phyloP scores from a whole-genome alignment of 2,113 vertebrate species.

The Oncorhynchus tshawytscha region DNA sequence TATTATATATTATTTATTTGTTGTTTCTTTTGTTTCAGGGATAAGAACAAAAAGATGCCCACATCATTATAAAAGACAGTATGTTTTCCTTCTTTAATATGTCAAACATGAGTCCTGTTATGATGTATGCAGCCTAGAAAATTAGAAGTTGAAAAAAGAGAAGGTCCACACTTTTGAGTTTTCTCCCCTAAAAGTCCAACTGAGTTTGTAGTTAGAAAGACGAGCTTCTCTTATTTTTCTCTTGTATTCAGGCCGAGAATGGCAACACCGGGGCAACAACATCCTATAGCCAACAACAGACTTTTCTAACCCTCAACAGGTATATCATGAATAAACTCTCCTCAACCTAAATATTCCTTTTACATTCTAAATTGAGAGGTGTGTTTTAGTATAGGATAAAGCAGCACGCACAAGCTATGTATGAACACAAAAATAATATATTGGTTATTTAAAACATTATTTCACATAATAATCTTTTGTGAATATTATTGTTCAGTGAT shows the following conservation, averaged over 20 bases:
- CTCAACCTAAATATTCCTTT: no score
- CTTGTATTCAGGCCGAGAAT: slow-evolving; percentile 35
- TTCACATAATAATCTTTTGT: no score
- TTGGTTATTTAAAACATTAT: no score
- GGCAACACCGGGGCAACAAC: slow-evolving; percentile 31
- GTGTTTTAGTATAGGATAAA: no score
- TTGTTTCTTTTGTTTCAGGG: slow-evolving; percentile 39
- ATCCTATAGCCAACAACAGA: slow-evolving; percentile 20
- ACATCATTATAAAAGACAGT: slow-evolving; percentile 70
- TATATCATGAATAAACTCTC: no score
- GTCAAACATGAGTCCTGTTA: no score
- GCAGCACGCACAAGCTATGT: no score
- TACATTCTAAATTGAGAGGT: no score
- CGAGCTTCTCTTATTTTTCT: neutral
- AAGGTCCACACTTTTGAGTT: neutral
- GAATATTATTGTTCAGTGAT: no score
- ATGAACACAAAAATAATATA: no score
- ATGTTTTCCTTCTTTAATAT: no score
- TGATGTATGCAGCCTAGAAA: neutral
- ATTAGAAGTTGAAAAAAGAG: neutral
- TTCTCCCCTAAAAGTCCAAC: neutral
- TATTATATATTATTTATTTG: neutral
- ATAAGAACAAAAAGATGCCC: slow-evolving; percentile 72
- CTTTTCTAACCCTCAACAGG: slow-evolving; percentile 13
- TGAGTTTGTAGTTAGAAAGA: neutral